These are phyloP conservation scores for Fregata magnificens DNA, from an alignment of 2,113 vertebrate genomes.

Conservation along the genomic window DNA sequence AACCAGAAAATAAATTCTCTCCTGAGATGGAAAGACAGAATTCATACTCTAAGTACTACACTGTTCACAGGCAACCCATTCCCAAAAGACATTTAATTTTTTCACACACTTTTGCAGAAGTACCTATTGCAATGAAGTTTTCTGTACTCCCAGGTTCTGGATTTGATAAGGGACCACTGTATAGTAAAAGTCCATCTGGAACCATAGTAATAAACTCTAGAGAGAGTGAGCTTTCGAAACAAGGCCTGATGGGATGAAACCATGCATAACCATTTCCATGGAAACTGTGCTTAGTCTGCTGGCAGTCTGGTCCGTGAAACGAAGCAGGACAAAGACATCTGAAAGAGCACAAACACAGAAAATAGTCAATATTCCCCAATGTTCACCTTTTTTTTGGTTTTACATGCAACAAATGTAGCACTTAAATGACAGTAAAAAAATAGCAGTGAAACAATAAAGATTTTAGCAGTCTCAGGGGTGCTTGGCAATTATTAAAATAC, in stretches of 20 bases:
- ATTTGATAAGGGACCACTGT: constrained; percentile 84
- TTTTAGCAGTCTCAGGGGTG: background rate
- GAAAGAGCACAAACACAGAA: constrained; percentile 19
- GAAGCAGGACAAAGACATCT: constrained; percentile 87
- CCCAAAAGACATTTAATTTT: background rate
- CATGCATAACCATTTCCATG: constrained; percentile 88
- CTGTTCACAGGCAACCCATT: background rate
- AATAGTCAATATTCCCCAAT: background rate
- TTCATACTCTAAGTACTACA: background rate
- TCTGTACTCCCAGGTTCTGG: constrained; percentile 80
- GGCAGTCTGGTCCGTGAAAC: constrained; percentile 87
- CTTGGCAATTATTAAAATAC: background rate
- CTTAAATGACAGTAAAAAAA: background rate
- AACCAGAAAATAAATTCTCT: background rate
- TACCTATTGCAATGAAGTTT: constrained; percentile 90
- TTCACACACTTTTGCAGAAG: background rate
- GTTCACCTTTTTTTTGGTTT: background rate
- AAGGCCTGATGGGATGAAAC: constrained; percentile 86
- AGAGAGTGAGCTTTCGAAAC: constrained; percentile 85
- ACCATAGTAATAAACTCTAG: constrained; percentile 88
- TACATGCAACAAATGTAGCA: background rate
- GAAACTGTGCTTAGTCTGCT: constrained; percentile 91
- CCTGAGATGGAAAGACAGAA: background rate
- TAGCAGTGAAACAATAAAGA: background rate
- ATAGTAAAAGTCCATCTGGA: constrained; percentile 84